phyloP scores from a whole-genome alignment of 2,888 invertebrate species.

The Philonicus albiceps region DNA sequence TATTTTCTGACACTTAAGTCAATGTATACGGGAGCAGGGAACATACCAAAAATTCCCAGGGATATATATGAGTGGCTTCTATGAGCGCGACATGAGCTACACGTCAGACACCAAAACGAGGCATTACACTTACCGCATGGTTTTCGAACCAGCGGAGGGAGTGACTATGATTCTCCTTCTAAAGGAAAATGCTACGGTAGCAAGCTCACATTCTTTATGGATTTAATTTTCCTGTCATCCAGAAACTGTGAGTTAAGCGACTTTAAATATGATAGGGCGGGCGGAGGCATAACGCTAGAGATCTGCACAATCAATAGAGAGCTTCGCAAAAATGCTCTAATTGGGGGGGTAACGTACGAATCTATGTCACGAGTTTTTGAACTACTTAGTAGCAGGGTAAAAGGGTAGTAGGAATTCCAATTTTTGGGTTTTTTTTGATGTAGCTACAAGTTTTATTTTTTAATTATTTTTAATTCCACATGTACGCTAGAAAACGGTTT shows the following conservation, averaged over 20 bases:
- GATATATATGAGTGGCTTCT: constrained; percentile 39
- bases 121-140: constrained; percentile 23
- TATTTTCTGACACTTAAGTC: constrained; percentile 40
- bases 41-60: constrained; percentile 47
- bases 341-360: neutral
- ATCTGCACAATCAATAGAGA: neutral
- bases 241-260: constrained; percentile 36
- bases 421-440: neutral
- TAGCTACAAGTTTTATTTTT: neutral
- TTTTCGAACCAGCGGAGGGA: neutral
- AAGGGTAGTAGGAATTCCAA: neutral
- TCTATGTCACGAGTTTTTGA: neutral
- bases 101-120: constrained; percentile 45
- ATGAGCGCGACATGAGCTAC: constrained; percentile 44
- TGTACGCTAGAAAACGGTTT: too few relatives aligned
- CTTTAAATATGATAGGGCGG: neutral
- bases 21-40: constrained; percentile 27
- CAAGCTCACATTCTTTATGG: constrained; percentile 43
- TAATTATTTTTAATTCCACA: too few relatives aligned
- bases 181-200: constrained; percentile 33
- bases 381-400: neutral
- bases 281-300: neutral
- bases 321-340: neutral
- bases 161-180: neutral
- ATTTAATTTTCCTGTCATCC: constrained; percentile 47